Evolutionary conservation across 1,140 invertebrate genomes (phyloP).

Genomic region (Metaphire vulgaris): DNA sequence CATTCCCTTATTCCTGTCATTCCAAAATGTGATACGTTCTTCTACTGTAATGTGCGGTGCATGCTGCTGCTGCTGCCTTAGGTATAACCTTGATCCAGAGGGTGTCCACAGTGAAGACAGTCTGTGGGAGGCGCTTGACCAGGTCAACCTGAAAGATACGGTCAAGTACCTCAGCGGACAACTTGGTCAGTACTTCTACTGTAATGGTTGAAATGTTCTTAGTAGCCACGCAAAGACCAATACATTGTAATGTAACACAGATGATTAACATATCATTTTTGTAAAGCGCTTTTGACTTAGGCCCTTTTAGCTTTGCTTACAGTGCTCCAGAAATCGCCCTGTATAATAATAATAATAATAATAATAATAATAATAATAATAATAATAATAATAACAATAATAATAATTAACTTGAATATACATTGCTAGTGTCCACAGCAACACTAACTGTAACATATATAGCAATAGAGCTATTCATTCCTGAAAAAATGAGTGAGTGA

Average conservation of each 20-base stretch:
- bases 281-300: no score
- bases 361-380: neutral
- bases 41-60: no score
- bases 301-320: no score
- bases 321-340: no score
- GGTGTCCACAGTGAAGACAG: slow-evolving; percentile 63
- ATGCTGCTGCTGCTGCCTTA: no score
- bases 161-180: slow-evolving; percentile 29
- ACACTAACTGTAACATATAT: neutral
- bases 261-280: neutral
- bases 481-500: neutral
- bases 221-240: neutral
- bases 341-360: no score
- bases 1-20: no score
- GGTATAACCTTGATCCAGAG: slow-evolving; percentile 82
- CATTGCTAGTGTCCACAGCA: neutral
- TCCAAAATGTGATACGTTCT: no score
- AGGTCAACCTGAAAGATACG: slow-evolving; percentile 55
- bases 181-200: slow-evolving; percentile 21
- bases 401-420: no score
- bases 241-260: neutral
- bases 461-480: neutral
- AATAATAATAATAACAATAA: neutral
- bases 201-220: neutral
- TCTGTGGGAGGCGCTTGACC: slow-evolving; percentile 67